Evolutionary conservation across 2,888 invertebrate species (phyloP), one percentile per base, ranked within the genome.

Genomic region (Lasioglossum oenotherae): DNA sequence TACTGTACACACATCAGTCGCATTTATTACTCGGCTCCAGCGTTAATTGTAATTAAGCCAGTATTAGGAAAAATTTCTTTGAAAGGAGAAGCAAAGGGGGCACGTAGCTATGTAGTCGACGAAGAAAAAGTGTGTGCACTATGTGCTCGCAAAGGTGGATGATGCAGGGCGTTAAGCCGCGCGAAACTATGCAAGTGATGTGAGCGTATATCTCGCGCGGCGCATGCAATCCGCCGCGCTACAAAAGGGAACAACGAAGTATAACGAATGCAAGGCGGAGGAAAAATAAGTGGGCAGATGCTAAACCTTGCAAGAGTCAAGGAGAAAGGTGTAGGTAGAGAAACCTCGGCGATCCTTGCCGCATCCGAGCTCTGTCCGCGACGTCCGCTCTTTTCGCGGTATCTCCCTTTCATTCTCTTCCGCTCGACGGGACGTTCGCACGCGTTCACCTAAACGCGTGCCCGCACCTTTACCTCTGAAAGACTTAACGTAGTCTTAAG

Each of bases 301-400:
- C 64, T 79, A 82, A 83, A 90, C 82, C 77, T 86, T 75, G 77
- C 67, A 74, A 83, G 81, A 87, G 85, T 90, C 82, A 81, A 82
- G 79, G 81, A 85, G 91, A 89, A 91, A 90, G 91, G 35, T 35
- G 67, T 31, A 19, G 90, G 46, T 46, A 89, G 90, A 90, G 85
- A 89, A 90, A 92, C 86, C 90, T 89, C 80, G 76, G 53, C 38
- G 77, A 72, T 53, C 57, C 87, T 85, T 79, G 74, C 69, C 5
- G 60, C 49, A 49, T 38, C 77, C 71, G 46, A 53, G 53, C 19
- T 64, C 67, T 83, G 80, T 71, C 84, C 84, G 74, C 84, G 64
- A 64, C 64, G 64, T 64, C 64, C 64, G 64, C 31, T 64, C 64
- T 64, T 64, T 64, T 64, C 64, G 64, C 64, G 31, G 64, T 64